Evolutionary conservation across 2,888 invertebrate genomes (phyloP).

Genomic region (Operophtera brumata): DNA sequence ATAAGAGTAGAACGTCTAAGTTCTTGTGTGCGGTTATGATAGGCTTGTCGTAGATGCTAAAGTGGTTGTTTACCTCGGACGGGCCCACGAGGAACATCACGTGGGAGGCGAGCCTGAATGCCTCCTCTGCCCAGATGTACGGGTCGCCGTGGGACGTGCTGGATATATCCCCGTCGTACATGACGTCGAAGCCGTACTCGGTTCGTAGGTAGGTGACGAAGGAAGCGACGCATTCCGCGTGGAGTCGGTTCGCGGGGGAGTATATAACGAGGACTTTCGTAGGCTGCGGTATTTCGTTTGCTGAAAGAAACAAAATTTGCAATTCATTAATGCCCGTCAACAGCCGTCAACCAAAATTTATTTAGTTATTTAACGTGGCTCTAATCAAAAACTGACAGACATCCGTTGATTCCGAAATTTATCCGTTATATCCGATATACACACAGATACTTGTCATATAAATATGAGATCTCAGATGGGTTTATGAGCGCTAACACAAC

Average conservation of each 20-base stretch:
- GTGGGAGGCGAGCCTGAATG: conserved; percentile 57
- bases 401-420: too few relatives aligned
- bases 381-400: too few relatives aligned
- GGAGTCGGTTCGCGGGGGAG: conserved; percentile 59
- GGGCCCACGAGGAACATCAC: conserved; percentile 68
- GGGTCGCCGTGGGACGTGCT: conserved; percentile 62
- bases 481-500: too few relatives aligned
- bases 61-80: conserved; percentile 51
- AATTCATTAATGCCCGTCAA: too few relatives aligned
- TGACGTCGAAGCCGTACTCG: conserved; percentile 65
- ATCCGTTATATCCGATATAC: too few relatives aligned
- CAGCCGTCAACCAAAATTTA: neutral
- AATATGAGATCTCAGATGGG: too few relatives aligned
- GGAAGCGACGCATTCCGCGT: conserved; percentile 66
- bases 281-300: conserved; percentile 58
- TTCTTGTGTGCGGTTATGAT: conserved; percentile 59
- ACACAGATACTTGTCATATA: too few relatives aligned
- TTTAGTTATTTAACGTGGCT: too few relatives aligned
- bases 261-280: conserved; percentile 68
- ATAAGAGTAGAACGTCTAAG: conserved; percentile 56
- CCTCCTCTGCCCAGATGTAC: conserved; percentile 65
- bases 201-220: conserved; percentile 62
- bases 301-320: conserved; percentile 2
- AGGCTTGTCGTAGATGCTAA: conserved; percentile 68
- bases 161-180: conserved; percentile 66